Base-by-base conservation (phyloP, 2,113 vertebrate species). In the Phainopepla nitens region DNA sequence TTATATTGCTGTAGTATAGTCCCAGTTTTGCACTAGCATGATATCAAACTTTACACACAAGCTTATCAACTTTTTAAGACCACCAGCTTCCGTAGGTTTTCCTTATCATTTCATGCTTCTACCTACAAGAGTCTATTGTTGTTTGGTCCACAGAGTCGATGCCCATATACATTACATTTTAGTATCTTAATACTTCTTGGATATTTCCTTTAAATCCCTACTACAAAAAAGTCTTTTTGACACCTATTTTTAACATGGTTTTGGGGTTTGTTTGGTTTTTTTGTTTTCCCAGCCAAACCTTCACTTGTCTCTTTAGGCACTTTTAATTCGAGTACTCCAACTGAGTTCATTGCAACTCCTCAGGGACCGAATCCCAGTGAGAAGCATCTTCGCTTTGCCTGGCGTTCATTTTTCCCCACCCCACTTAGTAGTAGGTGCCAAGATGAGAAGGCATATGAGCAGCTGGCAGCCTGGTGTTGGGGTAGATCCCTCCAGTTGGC, bases 391-490 rank as follows among this genome's bases (percentile, higher is more conserved):
- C 28, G 60, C 12, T 91, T 89, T 36, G 68, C 56, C 58, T 66
- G 90, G 16, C 6, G 35, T 22, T 79, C 36, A 9, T 21, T 35
- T 57, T 25, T 57, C 60, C 64, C 49, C 85, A 72, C 54, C 76
- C 76, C 60, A 7, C 60, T 97, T 98, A 99, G 97, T 99, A 99
- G 97, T 99, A 99, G 78, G 98, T 98, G 97, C 98, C 98, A 76
- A 99, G 98, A 71, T 99, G 99, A 82, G 99, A 98, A 66, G 98
- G 98, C 98, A 99, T 98, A 24, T 99, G 99, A 85, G 98, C 93
- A 88, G 98, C 96, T 7, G 99, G 98, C 76, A 99, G 98, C 93
- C 99, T 97, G 13, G 98, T 98, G 64, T 98, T 98, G 31, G 98
- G 98, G 93, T 99, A 99, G 82, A 99, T 98, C 9, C 98, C 98